Evolutionary conservation across 64 coral and sea anemone species (phyloP), one percentile per base, ranked within the genome.

Genomic region (Actinia equina): DNA sequence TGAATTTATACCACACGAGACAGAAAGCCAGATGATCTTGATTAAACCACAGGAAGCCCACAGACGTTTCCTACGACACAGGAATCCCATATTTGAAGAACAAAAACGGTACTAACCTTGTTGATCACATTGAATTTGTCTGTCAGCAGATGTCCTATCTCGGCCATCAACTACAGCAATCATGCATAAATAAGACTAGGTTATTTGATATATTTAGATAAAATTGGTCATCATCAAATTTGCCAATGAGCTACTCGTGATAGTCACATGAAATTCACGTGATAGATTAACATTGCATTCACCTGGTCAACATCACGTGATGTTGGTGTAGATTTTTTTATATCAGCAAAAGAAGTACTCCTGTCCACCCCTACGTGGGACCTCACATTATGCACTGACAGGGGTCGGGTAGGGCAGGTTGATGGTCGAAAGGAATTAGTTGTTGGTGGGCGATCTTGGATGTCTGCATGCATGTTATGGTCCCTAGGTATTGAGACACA

Each of bases 111-210:
- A 74, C 69, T 13, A 74, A 91, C 93, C 93, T 95, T 95, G 20
- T 91, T 83, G 43, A 95, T 95, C 1, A 85, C 71, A 20, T 86
- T 82, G 44, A 91, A 95, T 37, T 91, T 95, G 12, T 95, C 93
- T 16, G 93, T 92, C 22, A 95, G 46, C 5, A 95, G 53, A 23
- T 91, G 86, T 84, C 93, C 84, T 22, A 95, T 85, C 26, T 63
- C 77, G 71, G 63, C 59, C 69, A 89, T 88, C 8, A 95, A 77
- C 93, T 95, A 82, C 46, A 70, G 3, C 0, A 37, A 37, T 37
- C 30, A 37, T 37, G 30, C 30, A 37, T 37, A n/a, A 37, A 1
- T 37, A 37, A 37, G 30, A 37, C 30, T 37, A 37, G 30, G 30
- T 37, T 37, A 37, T 37, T 37, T 37, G 30, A 37, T 37, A 37